These are phyloP conservation scores for Pyrgus malvae DNA, from an alignment of 2,888 invertebrate genomes.

Conservation along the genomic window DNA sequence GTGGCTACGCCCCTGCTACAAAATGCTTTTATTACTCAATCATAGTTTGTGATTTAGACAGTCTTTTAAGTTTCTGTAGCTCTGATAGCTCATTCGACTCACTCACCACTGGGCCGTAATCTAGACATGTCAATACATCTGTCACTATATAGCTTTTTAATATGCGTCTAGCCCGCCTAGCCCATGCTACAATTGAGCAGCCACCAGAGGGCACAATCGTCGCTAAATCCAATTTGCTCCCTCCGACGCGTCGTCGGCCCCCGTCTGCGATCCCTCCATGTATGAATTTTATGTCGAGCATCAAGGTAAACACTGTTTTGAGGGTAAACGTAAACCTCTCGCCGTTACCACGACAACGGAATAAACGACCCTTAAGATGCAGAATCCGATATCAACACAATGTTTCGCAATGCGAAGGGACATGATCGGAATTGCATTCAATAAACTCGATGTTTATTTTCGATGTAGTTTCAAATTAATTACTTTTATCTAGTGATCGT, in stretches of 20 bases:
- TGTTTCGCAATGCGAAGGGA: too few relatives aligned
- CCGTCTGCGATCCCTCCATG: slow-evolving; percentile 13
- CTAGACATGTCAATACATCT: neutral
- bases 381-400: neutral
- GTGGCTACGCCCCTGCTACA: too few relatives aligned
- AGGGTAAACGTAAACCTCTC: slow-evolving; percentile 8
- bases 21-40: too few relatives aligned
- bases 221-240: slow-evolving; percentile 44
- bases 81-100: too few relatives aligned
- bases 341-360: slow-evolving; percentile 3
- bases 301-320: slow-evolving; percentile 10
- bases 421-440: too few relatives aligned
- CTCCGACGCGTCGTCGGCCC: slow-evolving; percentile 23
- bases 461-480: too few relatives aligned
- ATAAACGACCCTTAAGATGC: neutral
- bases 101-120: too few relatives aligned
- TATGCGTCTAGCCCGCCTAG: neutral
- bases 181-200: neutral
- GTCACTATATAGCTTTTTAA: neutral
- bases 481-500: too few relatives aligned
- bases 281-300: slow-evolving; percentile 12
- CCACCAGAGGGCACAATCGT: slow-evolving; percentile 21
- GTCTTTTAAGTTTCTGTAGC: too few relatives aligned
- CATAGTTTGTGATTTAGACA: too few relatives aligned
- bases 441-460: too few relatives aligned